A percentile compares a stretch with the other conserved stretches of the same genome.
Conservation (phyloP, 2,113 vertebrate species). For the Petromus typicus region DNA sequence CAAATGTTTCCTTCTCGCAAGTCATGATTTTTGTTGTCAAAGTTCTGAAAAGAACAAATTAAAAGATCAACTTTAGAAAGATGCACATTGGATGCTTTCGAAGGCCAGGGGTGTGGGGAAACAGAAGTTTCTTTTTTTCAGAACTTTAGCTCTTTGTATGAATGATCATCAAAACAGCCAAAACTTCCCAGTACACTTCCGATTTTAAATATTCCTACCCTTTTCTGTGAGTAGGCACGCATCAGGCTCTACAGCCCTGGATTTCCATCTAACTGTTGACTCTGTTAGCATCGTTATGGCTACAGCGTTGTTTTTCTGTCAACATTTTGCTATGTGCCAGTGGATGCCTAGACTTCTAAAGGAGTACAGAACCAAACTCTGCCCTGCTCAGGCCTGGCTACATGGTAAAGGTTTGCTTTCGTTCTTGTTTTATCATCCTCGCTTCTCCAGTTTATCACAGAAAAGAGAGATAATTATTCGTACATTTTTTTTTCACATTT, state of each 20-base stretch:
- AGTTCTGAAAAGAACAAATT: not conserved
- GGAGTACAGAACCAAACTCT: not conserved
- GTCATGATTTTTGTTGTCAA: not conserved
- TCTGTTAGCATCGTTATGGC: not conserved
- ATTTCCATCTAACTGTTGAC: not conserved
- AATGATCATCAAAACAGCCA: not conserved
- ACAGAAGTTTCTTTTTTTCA: slow-evolving; percentile 23
- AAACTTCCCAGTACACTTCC: not conserved
- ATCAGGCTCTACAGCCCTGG: not conserved
- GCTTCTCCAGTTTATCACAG: not conserved
- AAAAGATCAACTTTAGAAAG: not conserved
- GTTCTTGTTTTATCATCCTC: not conserved
- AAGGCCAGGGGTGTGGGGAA: not conserved
- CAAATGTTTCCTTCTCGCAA: not conserved
- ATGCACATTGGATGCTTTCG: not conserved
- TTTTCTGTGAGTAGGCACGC: not conserved
- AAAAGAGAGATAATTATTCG: not conserved
- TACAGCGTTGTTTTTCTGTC: not conserved
- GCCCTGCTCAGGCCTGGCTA: not conserved
- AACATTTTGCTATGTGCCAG: not conserved
- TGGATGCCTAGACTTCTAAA: not conserved
- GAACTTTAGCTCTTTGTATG: not conserved
- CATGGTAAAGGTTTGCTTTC: not conserved
- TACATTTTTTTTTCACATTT: not conserved
- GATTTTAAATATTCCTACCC: not conserved